Percentiles rank a stretch among this genome's conserved stretches.
Conservation (phyloP, 2,888 invertebrate species). For the Petrolisthes manimaculis region DNA sequence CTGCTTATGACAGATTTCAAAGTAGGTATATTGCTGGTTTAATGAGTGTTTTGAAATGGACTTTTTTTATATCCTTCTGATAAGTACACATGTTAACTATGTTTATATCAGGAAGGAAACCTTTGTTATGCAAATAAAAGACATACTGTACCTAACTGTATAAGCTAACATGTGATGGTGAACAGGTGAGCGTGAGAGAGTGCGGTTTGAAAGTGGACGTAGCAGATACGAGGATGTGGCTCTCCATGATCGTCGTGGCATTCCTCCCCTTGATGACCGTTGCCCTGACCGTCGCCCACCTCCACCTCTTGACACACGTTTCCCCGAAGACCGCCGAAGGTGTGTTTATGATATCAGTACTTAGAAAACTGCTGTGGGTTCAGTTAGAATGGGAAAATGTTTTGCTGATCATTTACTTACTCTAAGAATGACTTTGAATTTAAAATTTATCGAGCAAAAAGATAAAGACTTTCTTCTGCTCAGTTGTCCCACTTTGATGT, state of each 20-base stretch:
- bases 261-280: constrained; percentile 45
- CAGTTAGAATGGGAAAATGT: not conserved
- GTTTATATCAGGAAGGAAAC: not conserved
- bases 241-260: constrained; percentile 33
- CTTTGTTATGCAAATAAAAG: too few relatives aligned
- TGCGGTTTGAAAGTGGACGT: constrained; percentile 43
- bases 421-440: not conserved
- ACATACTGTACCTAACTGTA: not conserved
- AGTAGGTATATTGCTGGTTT: constrained; percentile 20
- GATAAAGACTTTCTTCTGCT: too few relatives aligned
- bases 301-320: constrained; percentile 49
- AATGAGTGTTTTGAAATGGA: not conserved
- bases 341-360: constrained; percentile 2
- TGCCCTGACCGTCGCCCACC: constrained; percentile 44
- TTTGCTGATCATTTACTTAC: not conserved
- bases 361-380: not conserved
- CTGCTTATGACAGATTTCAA: constrained; percentile 51
- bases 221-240: constrained; percentile 38
- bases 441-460: not conserved
- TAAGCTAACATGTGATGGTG: not conserved
- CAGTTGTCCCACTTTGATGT: too few relatives aligned
- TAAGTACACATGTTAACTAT: not conserved
- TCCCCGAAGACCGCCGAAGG: constrained; percentile 53
- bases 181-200: constrained; percentile 47
- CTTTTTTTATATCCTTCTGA: not conserved